Percentiles rank a stretch among this genome's conserved stretches.
These are phyloP conservation scores for Protosalanx chinensis DNA, from an alignment of 2,797 vertebrate genomes.

Conservation along the genomic window DNA sequence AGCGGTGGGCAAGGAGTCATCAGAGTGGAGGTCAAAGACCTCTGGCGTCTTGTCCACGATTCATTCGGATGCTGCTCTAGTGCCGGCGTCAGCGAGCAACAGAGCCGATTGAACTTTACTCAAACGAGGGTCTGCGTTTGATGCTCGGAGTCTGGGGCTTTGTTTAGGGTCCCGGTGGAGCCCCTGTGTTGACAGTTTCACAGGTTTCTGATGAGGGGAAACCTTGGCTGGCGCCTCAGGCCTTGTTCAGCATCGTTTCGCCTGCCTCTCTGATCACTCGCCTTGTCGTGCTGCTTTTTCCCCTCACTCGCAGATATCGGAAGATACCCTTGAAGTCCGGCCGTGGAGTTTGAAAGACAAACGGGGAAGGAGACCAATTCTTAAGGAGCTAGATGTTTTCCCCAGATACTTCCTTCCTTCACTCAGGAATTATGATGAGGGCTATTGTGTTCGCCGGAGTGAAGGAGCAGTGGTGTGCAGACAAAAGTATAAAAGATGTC, in stretches of 20 bases:
- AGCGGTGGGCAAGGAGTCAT: conserved; percentile 52
- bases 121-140: conserved; percentile 63
- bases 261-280: conserved; percentile 69
- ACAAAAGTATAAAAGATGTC: conserved; percentile 23
- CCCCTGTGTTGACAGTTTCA: conserved; percentile 59
- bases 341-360: conserved; percentile 63
- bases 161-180: conserved; percentile 61
- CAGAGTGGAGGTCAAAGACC: conserved; percentile 47
- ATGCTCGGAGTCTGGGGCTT: conserved; percentile 60
- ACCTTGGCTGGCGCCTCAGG: conserved; percentile 67
- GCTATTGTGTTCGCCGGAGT: conserved; percentile 21
- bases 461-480: not conserved
- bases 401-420: conserved; percentile 24
- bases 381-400: conserved; percentile 13
- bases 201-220: conserved; percentile 68
- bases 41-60: conserved; percentile 49
- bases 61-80: conserved; percentile 42
- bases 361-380: conserved; percentile 41
- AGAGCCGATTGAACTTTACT: conserved; percentile 57
- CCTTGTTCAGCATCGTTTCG: conserved; percentile 73
- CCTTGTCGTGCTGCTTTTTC: conserved; percentile 12
- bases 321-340: conserved; percentile 67
- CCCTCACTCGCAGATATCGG: conserved; percentile 22
- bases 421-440: conserved; percentile 19
- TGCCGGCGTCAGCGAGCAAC: conserved; percentile 28